Percentiles rank a stretch among this genome's conserved stretches.
phyloP scores from a whole-genome alignment of 2,888 invertebrate genomes.

The Pilophorus perplexus region DNA sequence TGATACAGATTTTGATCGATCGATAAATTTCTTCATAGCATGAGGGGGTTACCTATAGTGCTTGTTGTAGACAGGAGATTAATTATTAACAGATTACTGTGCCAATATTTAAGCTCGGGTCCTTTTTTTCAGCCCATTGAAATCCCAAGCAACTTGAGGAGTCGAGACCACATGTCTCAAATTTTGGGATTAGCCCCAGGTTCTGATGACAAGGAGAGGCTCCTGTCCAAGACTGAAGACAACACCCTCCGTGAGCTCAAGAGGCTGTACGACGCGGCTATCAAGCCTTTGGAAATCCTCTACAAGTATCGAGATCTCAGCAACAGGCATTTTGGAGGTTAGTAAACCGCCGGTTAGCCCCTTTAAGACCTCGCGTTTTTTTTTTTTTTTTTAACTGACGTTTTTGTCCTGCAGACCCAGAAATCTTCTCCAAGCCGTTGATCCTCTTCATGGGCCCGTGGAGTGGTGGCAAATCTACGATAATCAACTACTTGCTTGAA shows the following conservation, averaged over 20 bases:
- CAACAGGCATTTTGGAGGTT: slow-evolving; percentile 80
- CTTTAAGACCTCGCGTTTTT: too few relatives aligned
- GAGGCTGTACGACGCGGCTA: slow-evolving; percentile 77
- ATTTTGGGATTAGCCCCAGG: slow-evolving; percentile 77
- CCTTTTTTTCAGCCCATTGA: slow-evolving; percentile 60
- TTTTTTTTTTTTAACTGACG: background rate
- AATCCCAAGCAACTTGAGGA: slow-evolving; percentile 73
- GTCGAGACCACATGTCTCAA: slow-evolving; percentile 75
- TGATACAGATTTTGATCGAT: background rate
- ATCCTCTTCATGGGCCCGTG: slow-evolving; percentile 93
- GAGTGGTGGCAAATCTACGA: slow-evolving; percentile 94
- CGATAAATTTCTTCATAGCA: too few relatives aligned
- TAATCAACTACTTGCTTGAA: slow-evolving; percentile 86
- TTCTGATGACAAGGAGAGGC: slow-evolving; percentile 64
- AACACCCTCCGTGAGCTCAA: slow-evolving; percentile 80
- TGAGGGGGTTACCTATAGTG: too few relatives aligned
- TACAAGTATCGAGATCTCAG: slow-evolving; percentile 91
- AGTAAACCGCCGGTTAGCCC: too few relatives aligned
- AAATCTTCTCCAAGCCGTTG: slow-evolving; percentile 91
- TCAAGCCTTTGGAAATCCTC: slow-evolving; percentile 83
- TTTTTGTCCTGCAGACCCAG: slow-evolving; percentile 64
- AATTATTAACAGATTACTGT: too few relatives aligned
- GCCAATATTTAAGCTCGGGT: too few relatives aligned
- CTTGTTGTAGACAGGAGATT: too few relatives aligned
- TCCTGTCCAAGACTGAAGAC: slow-evolving; percentile 71